phyloP scores from a whole-genome alignment of 2,797 vertebrate species.

The Coluber constrictor region DNA sequence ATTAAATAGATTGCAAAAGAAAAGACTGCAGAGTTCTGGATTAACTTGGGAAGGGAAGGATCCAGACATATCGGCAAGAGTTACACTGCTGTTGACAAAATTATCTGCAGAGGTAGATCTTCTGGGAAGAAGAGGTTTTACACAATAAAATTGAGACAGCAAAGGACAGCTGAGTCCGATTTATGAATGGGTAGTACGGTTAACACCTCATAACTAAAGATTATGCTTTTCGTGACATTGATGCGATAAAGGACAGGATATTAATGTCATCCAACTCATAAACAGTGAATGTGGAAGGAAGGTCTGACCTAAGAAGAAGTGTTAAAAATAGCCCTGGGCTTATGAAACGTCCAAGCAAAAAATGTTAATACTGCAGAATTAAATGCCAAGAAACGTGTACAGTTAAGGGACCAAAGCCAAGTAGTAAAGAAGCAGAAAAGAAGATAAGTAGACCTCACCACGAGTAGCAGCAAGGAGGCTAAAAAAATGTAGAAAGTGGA shows the following conservation, averaged over 20 bases:
- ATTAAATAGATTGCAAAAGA: background rate
- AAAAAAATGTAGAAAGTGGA: background rate
- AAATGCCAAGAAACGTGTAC: background rate
- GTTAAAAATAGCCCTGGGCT: background rate
- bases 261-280: background rate
- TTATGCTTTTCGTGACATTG: background rate
- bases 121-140: background rate
- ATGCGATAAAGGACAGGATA: conserved; percentile 5
- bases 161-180: background rate
- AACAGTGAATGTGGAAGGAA: background rate
- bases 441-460: background rate
- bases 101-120: background rate
- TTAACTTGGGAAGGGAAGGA: background rate
- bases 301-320: background rate
- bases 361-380: background rate
- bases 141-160: background rate
- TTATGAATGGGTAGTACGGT: background rate
- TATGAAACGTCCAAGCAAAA: background rate
- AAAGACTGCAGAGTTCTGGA: background rate
- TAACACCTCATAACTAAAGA: background rate
- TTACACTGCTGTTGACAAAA: background rate
- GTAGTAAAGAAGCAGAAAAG: background rate
- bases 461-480: background rate
- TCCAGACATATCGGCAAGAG: background rate
- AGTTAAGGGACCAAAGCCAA: background rate